Evolutionary conservation across 2,888 invertebrate species (phyloP), one percentile per base, ranked within the genome.

Genomic region (Melanostoma scalare): DNA sequence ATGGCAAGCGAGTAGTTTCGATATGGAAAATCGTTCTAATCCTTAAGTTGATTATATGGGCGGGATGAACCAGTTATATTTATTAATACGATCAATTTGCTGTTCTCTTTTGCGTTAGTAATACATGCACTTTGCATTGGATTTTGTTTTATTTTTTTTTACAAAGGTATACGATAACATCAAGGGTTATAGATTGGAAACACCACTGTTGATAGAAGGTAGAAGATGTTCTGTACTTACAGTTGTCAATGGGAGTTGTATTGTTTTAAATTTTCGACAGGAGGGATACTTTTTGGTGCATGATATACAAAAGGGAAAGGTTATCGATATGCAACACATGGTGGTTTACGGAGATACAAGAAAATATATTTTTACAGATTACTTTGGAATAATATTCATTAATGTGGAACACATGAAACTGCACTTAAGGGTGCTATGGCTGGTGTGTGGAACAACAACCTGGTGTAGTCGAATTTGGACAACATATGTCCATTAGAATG

Each of bases 21-120:
- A 48, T 75, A 84, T 79, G 75, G 79, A 84, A 79, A 79, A 84
- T 84, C 84, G 84, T 48, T 88, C 89, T 89, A 90, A 90, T 90
- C 89, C 88, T 86, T 87, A 89, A 90, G 89, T 89, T 90, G 90
- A 90, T 89, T 88, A 89, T 88, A 88, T 89, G 90, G 91, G 91
- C 89, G 90, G 90, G 87, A 90, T 91, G 89, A 91, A 91, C 90
- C 90, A 89, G 90, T 91, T 90, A 90, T 89, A 88, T 89, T 88
- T 90, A 90, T 90, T 91, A 90, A 91, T 91, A 90, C 90, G 90
- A 91, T 90, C 90, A 91, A 91, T 91, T 91, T 91, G 90, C 88
- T 90, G 90, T 88, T 89, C 90, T 90, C 88, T 89, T 90, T 87
- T 87, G 87, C 87, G 89, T 87, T 88, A 89, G 89, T 88, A 89